Conservation (phyloP, 2,797 vertebrate species). For the Chrysocyon brachyurus region DNA sequence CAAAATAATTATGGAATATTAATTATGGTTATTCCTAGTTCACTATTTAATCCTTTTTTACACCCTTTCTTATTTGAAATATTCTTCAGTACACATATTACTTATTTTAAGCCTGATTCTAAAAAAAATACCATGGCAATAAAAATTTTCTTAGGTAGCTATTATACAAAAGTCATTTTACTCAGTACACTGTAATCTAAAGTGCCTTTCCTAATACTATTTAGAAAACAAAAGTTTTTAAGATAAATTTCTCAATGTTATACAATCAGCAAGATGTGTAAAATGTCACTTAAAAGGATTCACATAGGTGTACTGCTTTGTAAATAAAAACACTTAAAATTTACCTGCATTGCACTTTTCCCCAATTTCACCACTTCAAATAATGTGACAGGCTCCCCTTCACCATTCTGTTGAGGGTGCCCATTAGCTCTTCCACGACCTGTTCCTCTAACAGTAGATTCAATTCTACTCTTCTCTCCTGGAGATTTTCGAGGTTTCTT, state of each 20-base stretch:
- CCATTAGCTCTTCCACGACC: slow-evolving; percentile 96
- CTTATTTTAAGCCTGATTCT: not conserved
- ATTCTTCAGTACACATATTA: not conserved
- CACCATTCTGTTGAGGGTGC: slow-evolving; percentile 97
- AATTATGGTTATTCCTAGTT: not conserved
- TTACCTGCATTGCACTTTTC: slow-evolving; percentile 99
- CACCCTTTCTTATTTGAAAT: slow-evolving; percentile 14
- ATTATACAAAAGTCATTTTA: not conserved
- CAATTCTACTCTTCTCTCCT: slow-evolving; percentile 92
- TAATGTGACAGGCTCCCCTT: slow-evolving; percentile 96
- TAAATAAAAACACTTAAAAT: slow-evolving; percentile 52
- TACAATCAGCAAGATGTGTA: not conserved
- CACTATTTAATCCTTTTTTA: slow-evolving; percentile 13
- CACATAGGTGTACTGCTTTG: not conserved
- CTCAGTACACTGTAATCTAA: not conserved
- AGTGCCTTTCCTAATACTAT: not conserved
- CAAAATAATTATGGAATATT: not conserved
- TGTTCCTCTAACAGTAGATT: slow-evolving; percentile 89
- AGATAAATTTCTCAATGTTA: not conserved
- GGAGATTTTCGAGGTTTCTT: slow-evolving; percentile 98
- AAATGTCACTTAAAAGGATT: slow-evolving; percentile 14
- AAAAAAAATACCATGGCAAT: not conserved
- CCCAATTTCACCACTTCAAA: slow-evolving; percentile 99
- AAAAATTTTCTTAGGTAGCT: slow-evolving; percentile 32
- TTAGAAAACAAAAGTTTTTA: not conserved